Percentiles rank a stretch among this genome's conserved stretches.
These are phyloP conservation scores for Saiga tatarica DNA, from an alignment of 2,113 vertebrate species.

Conservation along the genomic window DNA sequence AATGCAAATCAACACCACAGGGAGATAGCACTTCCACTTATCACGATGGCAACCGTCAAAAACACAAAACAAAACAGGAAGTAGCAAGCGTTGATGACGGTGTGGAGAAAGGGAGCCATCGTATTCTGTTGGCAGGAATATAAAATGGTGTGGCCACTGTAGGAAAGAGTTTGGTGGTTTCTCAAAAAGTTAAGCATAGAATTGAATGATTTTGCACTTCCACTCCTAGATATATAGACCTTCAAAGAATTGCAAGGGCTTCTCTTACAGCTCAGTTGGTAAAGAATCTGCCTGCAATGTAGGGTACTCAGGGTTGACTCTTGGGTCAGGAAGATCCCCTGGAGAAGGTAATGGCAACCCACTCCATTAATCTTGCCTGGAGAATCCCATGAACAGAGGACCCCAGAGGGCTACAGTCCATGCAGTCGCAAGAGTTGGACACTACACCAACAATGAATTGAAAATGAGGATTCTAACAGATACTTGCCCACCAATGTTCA, in stretches of 20 bases:
- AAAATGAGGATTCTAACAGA: background rate
- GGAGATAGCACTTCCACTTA: background rate
- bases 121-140: background rate
- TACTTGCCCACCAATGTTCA: background rate
- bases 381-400: background rate
- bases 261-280: background rate
- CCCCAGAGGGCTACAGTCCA: background rate
- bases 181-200: background rate
- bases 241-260: background rate
- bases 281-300: background rate
- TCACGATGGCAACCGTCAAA: background rate
- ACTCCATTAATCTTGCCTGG: background rate
- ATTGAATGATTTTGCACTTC: background rate
- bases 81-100: background rate
- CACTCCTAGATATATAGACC: background rate
- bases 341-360: background rate
- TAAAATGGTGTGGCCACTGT: background rate
- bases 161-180: background rate
- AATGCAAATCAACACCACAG: background rate
- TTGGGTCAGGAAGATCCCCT: background rate
- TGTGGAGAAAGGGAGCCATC: background rate
- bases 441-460: background rate
- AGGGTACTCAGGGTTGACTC: background rate
- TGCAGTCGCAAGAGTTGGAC: background rate
- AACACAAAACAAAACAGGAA: background rate